Evolutionary conservation across 2,888 invertebrate species (phyloP).

Genomic region (Calameuta pallipes): DNA sequence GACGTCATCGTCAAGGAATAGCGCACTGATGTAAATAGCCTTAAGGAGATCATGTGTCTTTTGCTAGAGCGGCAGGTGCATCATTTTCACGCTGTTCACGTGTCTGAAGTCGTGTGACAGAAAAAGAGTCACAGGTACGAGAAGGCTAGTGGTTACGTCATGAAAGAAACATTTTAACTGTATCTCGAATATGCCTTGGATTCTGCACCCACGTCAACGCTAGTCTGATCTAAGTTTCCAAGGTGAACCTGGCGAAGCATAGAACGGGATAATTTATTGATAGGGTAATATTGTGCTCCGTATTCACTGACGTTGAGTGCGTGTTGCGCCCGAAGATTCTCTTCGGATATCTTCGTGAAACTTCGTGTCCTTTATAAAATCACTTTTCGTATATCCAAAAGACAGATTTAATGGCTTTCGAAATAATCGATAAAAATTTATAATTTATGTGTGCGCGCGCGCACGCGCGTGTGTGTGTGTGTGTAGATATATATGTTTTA

Average conservation of each 20-base stretch:
- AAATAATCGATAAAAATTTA: not conserved
- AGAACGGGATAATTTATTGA: not conserved
- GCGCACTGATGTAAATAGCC: not conserved
- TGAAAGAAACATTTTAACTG: constrained; percentile 46
- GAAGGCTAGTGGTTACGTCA: constrained; percentile 24
- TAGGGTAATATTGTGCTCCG: not conserved
- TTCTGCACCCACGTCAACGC: constrained; percentile 31
- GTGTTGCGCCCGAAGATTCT: not conserved
- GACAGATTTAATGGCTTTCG: not conserved
- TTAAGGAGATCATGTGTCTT: not conserved
- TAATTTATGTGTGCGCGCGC: not conserved
- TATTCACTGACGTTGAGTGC: not conserved
- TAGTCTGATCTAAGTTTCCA: not conserved
- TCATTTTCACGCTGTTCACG: not conserved
- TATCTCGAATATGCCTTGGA: constrained; percentile 40
- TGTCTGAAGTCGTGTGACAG: not conserved
- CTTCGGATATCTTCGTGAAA: not conserved
- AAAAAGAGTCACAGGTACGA: not conserved
- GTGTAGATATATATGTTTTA: too few relatives aligned
- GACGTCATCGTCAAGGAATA: not conserved
- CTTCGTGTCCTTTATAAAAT: not conserved
- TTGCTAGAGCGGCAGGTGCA: not conserved
- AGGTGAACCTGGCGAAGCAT: not conserved
- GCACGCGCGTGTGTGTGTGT: not conserved
- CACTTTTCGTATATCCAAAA: not conserved